Conservation (phyloP, 2,113 vertebrate species). For the Cyphomyrus plagiostoma region DNA sequence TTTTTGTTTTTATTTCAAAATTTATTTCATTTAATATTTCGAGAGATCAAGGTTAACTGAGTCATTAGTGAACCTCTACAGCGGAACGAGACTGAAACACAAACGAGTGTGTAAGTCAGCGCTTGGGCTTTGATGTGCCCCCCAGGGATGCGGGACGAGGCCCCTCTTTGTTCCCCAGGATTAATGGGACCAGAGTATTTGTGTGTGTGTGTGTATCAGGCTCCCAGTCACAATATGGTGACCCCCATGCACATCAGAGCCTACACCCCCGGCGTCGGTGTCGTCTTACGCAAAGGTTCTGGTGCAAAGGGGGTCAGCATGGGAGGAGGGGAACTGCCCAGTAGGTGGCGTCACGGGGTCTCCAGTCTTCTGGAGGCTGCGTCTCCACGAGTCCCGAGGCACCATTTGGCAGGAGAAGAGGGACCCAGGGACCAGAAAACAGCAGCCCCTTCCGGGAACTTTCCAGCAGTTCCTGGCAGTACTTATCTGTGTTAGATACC, state of each 20-base stretch:
- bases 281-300: not conserved
- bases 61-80: slow-evolving; percentile 9
- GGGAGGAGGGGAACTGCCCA: not conserved
- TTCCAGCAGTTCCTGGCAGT: not conserved
- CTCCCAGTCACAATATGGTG: not conserved
- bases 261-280: not conserved
- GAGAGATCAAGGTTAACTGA: slow-evolving; percentile 15
- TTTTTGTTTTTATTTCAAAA: not conserved
- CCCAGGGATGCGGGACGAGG: not conserved
- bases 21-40: not conserved
- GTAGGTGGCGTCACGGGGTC: not conserved
- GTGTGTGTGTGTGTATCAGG: not conserved
- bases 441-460: not conserved
- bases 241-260: not conserved
- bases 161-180: not conserved
- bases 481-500: not conserved
- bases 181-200: not conserved
- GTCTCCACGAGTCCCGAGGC: not conserved
- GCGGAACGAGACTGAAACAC: not conserved
- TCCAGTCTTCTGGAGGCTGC: not conserved
- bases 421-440: not conserved
- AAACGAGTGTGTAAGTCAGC: not conserved
- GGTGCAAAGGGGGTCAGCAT: not conserved
- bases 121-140: slow-evolving; percentile 3
- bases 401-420: not conserved